Evolutionary conservation across 1,140 invertebrate genomes (phyloP), one percentile per base, ranked within the genome.

Genomic region (Leptinotarsa defecta): DNA sequence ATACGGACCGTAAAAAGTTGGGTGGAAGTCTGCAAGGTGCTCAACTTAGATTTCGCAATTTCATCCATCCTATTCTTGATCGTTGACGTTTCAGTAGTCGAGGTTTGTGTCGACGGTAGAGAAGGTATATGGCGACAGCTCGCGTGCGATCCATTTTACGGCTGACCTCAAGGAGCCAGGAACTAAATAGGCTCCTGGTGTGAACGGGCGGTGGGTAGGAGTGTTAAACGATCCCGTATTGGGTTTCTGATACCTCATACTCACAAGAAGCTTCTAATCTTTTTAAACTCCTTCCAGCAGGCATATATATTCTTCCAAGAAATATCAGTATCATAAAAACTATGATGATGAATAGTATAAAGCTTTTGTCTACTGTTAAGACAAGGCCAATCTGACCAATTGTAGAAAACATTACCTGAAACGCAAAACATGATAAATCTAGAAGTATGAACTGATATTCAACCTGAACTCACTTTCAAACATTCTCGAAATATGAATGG

Each of bases 241-340:
- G 34, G 8, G 34, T 3, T 43, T 11, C 2, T 43, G 22, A 67
- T 79, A 92, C 93, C 20, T 94, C 87, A 81, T 65, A 81, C 87
- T 87, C 84, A 91, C 91, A 87, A 69, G 88, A 88, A 78, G 89
- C 89, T 83, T 92, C 91, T 15, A 92, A 84, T 74, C 91, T 83
- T 81, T 92, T 92, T 11, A 92, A 81, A 81, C 90, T 91, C 74
- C 91, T 83, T 3, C 91, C 90, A 2, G 91, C 90, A 8, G 83
- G 81, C 17, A 93, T 82, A 81, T 92, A 93, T 78, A 90, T 88
- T 43, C 82, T 80, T 74, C 91, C 75, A 15, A 91, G 78, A 17
- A 88, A 79, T 13, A 88, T 80, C 76, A 92, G 89, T 15, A 90
- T 63, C 4, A 88, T 74, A 15, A 84, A 82, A 2, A 93, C 83